Evolutionary conservation across 2,113 vertebrate genomes (phyloP).

Genomic region (Hylia prasina): DNA sequence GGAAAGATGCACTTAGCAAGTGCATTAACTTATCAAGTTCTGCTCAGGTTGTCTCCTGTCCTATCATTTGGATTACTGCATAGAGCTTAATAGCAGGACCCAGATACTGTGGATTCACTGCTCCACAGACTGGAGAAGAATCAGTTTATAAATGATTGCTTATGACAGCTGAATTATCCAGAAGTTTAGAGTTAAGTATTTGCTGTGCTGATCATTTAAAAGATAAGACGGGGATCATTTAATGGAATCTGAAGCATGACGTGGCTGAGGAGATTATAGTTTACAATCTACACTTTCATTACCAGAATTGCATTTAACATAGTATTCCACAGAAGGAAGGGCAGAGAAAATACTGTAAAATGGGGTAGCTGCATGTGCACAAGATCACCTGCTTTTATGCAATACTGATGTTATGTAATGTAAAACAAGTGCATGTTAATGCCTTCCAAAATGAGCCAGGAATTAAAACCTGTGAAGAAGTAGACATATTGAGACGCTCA

Average conservation of each 20-base stretch:
- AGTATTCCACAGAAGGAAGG: neutral
- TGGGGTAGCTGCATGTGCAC: neutral
- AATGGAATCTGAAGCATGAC: slow-evolving; percentile 4
- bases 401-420: neutral
- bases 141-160: slow-evolving; percentile 2
- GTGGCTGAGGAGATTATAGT: neutral
- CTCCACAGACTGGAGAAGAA: neutral
- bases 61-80: neutral
- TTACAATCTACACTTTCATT: neutral
- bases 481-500: neutral
- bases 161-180: neutral
- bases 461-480: neutral
- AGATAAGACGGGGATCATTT: neutral
- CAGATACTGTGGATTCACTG: neutral
- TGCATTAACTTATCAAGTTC: neutral
- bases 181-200: slow-evolving; percentile 19
- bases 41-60: neutral
- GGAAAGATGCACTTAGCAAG: neutral
- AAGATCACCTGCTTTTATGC: neutral
- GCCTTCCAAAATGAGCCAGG: neutral
- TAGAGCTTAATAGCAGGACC: neutral
- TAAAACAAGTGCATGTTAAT: neutral
- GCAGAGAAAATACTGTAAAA: neutral
- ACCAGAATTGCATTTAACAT: neutral
- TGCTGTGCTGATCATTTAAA: neutral